phyloP scores from a whole-genome alignment of 2,888 invertebrate genomes.

The Monopis laevigella region DNA sequence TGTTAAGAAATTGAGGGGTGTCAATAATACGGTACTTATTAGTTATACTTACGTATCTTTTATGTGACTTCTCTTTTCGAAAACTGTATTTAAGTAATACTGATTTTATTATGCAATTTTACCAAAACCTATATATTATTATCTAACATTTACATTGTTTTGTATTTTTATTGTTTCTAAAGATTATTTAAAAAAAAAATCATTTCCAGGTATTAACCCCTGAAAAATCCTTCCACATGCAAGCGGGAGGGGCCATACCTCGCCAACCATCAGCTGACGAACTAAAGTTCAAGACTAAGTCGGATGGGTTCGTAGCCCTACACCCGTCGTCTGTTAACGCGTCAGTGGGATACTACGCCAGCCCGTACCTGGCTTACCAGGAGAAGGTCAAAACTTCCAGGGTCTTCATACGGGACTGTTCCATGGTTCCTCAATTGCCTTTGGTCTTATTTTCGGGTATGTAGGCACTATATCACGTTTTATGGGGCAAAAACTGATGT shows the following conservation, averaged over 20 bases:
- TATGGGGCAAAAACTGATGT: too few relatives aligned
- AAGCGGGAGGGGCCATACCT: slow-evolving; percentile 78
- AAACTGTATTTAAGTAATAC: too few relatives aligned
- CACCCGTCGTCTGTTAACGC: slow-evolving; percentile 84
- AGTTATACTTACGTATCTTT: too few relatives aligned
- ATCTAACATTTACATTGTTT: too few relatives aligned
- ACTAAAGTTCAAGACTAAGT: slow-evolving; percentile 76
- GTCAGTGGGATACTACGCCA: slow-evolving; percentile 69
- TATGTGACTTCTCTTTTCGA: too few relatives aligned
- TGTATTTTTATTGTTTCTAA: too few relatives aligned
- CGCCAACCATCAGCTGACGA: slow-evolving; percentile 76
- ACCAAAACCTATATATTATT: too few relatives aligned
- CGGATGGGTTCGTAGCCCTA: slow-evolving; percentile 76
- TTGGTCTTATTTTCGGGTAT: slow-evolving; percentile 72
- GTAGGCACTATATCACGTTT: too few relatives aligned
- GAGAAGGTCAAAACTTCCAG: slow-evolving; percentile 84
- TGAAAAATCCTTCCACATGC: slow-evolving; percentile 78
- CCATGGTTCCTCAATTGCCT: slow-evolving; percentile 81
- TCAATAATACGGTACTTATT: too few relatives aligned
- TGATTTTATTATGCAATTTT: too few relatives aligned
- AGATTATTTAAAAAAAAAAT: slow-evolving; percentile 7
- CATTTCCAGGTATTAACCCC: slow-evolving; percentile 72
- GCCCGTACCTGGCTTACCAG: slow-evolving; percentile 83
- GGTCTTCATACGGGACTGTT: slow-evolving; percentile 82
- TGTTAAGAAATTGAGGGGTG: too few relatives aligned